Evolutionary conservation across 2,113 vertebrate genomes (phyloP).

Genomic region (Numida meleagris): DNA sequence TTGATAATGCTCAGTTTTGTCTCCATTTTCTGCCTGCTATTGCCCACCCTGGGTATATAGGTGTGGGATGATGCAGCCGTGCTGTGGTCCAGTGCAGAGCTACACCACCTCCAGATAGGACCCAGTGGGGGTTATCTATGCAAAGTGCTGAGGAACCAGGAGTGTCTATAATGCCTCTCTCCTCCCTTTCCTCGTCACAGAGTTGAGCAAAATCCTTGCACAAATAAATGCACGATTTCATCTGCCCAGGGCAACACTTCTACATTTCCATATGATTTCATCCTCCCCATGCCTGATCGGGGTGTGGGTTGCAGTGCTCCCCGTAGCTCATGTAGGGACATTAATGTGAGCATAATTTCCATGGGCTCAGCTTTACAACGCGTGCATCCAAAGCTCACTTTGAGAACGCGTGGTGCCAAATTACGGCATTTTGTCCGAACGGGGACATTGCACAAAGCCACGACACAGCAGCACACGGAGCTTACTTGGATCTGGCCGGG

Average conservation of each 20-base stretch:
- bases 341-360: rapidly evolving
- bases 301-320: not conserved
- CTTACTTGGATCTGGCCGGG: conserved; percentile 96
- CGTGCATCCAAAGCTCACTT: not conserved
- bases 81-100: not conserved
- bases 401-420: rapidly evolving
- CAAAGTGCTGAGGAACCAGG: not conserved
- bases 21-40: not conserved
- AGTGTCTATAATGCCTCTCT: not conserved
- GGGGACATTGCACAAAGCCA: not conserved
- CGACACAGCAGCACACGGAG: rapidly evolving
- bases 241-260: no score
- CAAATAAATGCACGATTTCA: rapidly evolving
- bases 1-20: rapidly evolving
- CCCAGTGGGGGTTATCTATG: rapidly evolving
- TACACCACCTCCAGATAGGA: no score
- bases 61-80: rapidly evolving
- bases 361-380: not conserved
- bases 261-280: not conserved
- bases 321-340: not conserved
- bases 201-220: not conserved
- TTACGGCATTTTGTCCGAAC: rapidly evolving
- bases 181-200: not conserved
- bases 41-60: rapidly evolving
- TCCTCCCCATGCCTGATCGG: rapidly evolving